Conservation (phyloP, 2,888 invertebrate genomes). For the Cylloceria caligata region DNA sequence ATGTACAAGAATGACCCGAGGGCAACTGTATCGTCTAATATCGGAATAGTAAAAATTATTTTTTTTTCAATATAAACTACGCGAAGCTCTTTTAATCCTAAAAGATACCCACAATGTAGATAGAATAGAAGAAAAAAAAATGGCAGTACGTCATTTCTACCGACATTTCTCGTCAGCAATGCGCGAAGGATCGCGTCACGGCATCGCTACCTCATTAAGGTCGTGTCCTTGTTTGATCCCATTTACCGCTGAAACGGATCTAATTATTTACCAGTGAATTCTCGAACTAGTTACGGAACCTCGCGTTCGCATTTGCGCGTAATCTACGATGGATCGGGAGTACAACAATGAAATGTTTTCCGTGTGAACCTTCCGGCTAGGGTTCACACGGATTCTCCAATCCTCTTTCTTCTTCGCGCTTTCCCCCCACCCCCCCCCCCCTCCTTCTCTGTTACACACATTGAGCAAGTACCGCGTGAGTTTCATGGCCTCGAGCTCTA, state of each 20-base stretch:
- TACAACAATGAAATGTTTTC: slow-evolving; percentile 69
- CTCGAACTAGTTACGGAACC: slow-evolving; percentile 73
- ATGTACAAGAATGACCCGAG: slow-evolving; percentile 49
- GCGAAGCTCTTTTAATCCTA: too few relatives aligned
- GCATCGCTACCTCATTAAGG: slow-evolving; percentile 80
- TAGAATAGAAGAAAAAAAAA: slow-evolving; percentile 29
- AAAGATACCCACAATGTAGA: slow-evolving; percentile 21
- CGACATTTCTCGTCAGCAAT: slow-evolving; percentile 38
- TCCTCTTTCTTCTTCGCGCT: slow-evolving; percentile 31
- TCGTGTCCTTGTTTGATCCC: slow-evolving; percentile 80
- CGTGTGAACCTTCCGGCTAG: slow-evolving; percentile 75
- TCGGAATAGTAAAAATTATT: slow-evolving; percentile 29
- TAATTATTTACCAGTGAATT: slow-evolving; percentile 77
- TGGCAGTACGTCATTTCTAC: slow-evolving; percentile 26
- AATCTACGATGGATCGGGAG: slow-evolving; percentile 60
- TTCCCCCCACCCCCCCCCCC: neutral
- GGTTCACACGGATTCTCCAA: slow-evolving; percentile 58
- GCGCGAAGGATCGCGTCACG: slow-evolving; percentile 27
- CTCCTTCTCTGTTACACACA: slow-evolving; percentile 19
- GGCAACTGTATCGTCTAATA: slow-evolving; percentile 16
- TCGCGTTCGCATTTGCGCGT: slow-evolving; percentile 44
- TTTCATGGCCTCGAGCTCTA: slow-evolving; percentile 19
- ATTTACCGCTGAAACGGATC: slow-evolving; percentile 75
- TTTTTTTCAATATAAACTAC: slow-evolving; percentile 20
- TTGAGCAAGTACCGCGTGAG: slow-evolving; percentile 2